A percentile compares a stretch with the other conserved stretches of the same genome.
phyloP scores from a whole-genome alignment of 2,113 vertebrate genomes.

The Poecilia latipinna region DNA sequence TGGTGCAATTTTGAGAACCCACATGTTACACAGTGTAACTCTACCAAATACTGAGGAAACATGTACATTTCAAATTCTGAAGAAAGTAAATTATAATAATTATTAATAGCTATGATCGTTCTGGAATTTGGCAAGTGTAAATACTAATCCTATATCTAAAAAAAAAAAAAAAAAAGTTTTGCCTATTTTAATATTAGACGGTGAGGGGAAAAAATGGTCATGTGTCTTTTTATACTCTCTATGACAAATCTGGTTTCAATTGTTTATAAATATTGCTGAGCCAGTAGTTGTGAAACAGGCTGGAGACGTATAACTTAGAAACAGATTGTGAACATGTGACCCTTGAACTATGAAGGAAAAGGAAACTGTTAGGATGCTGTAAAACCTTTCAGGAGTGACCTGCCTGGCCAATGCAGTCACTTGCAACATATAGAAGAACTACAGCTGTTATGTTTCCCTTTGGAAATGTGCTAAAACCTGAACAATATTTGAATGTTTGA shows the following conservation, averaged over 20 bases:
- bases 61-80: too few species aligned
- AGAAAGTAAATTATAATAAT: too few species aligned
- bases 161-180: too few species aligned
- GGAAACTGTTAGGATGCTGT: constrained; percentile 22
- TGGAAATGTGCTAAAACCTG: not conserved
- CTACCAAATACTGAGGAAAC: too few species aligned
- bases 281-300: constrained; percentile 47
- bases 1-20: too few species aligned
- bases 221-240: too few species aligned
- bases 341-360: constrained; percentile 21
- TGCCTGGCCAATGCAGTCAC: constrained; percentile 20
- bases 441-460: constrained; percentile 21
- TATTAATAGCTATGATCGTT: too few species aligned
- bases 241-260: not conserved
- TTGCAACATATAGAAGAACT: not conserved
- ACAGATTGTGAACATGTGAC: constrained; percentile 68
- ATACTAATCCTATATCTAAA: too few species aligned
- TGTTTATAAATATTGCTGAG: not conserved
- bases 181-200: too few species aligned
- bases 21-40: too few species aligned
- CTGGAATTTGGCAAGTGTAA: too few species aligned
- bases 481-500: not conserved
- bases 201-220: too few species aligned
- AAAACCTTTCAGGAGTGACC: constrained; percentile 38
- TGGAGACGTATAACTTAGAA: constrained; percentile 49